A percentile compares a stretch with the other conserved stretches of the same genome.
These are phyloP conservation scores for Thymelicus sylvestris DNA, from an alignment of 2,888 invertebrate genomes.

Conservation along the genomic window DNA sequence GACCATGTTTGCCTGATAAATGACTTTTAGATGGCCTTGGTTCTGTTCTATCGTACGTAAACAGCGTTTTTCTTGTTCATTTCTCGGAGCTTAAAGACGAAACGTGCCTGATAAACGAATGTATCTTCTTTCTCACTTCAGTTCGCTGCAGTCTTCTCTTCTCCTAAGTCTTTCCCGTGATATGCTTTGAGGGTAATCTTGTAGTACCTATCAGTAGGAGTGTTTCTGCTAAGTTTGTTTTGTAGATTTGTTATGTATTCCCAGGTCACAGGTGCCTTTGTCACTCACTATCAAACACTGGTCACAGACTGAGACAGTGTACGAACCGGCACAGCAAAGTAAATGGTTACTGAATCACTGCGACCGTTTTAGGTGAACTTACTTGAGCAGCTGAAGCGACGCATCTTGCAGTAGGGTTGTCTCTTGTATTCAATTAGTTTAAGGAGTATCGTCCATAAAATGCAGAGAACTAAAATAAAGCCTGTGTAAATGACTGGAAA, in stretches of 20 bases:
- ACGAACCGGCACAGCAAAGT: constrained; percentile 36
- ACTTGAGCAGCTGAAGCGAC: constrained; percentile 50
- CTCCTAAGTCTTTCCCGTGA: background rate
- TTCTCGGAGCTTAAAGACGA: constrained; percentile 1
- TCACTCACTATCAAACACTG: constrained; percentile 35
- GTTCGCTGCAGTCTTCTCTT: background rate
- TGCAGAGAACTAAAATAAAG: no score
- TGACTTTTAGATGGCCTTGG: constrained; percentile 64
- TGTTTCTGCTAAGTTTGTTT: no score
- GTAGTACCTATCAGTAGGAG: no score
- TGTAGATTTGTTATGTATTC: background rate
- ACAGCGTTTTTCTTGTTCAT: constrained; percentile 8
- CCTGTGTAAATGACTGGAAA: no score
- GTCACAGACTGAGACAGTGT: constrained; percentile 34
- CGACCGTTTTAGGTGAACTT: constrained; percentile 56
- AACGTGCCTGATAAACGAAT: background rate
- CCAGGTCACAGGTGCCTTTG: constrained; percentile 17
- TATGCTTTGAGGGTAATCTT: no score
- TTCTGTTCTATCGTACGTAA: constrained; percentile 15
- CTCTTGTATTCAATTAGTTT: background rate
- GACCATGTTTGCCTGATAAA: constrained; percentile 61
- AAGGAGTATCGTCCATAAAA: no score
- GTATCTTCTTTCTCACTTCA: background rate
- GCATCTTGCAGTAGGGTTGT: constrained; percentile 25
- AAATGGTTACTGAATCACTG: constrained; percentile 49